A percentile compares a stretch with the other conserved stretches of the same genome.
phyloP scores from a whole-genome alignment of 1,140 invertebrate species.

The Paraescarpia echinospica region DNA sequence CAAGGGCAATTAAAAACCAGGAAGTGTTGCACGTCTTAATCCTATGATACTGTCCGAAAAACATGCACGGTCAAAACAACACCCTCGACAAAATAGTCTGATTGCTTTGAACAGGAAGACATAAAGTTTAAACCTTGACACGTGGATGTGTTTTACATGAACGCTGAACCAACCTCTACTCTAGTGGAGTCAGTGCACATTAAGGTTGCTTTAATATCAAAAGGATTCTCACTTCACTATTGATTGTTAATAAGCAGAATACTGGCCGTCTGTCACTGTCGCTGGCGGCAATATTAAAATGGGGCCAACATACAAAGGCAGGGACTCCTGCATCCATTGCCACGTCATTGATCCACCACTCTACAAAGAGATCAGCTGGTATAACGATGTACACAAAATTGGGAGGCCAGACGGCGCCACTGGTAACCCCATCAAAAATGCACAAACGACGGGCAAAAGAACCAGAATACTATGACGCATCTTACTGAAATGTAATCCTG shows the following conservation, averaged over 20 bases:
- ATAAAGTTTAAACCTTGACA: not conserved
- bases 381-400: not conserved
- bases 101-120: not conserved
- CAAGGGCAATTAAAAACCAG: not conserved
- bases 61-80: not conserved
- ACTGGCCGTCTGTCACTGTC: not conserved
- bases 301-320: not conserved
- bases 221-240: constrained; percentile 1
- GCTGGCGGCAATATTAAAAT: not conserved
- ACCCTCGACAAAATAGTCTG: not conserved
- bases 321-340: not conserved
- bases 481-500: not conserved
- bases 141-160: not conserved
- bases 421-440: not conserved
- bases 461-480: not conserved
- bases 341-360: not conserved
- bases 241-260: not conserved
- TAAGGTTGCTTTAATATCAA: constrained; percentile 2
- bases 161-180: not conserved
- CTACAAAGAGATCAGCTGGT: not conserved
- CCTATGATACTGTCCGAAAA: not conserved
- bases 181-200: not conserved
- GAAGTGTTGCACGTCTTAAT: not conserved
- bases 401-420: not conserved
- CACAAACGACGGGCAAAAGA: not conserved